phyloP scores from a whole-genome alignment of 2,888 invertebrate genomes.

The Sturmia bella region DNA sequence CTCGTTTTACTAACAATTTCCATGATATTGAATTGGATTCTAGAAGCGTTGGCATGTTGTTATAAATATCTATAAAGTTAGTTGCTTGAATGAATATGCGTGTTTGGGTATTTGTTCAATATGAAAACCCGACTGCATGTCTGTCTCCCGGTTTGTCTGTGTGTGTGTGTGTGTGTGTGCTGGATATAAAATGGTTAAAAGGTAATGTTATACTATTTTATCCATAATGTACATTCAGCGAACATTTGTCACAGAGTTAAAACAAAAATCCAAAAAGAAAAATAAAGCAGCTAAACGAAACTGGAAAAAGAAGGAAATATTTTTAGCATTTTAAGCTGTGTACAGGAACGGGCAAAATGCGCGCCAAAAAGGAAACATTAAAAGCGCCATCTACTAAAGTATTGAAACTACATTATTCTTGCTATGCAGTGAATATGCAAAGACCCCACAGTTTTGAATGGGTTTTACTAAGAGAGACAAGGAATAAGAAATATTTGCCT shows the following conservation, averaged over 20 bases:
- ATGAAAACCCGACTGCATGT: neutral
- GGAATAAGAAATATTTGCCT: too few species aligned
- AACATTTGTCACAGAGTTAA: slow-evolving; percentile 61
- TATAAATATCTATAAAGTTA: slow-evolving; percentile 11
- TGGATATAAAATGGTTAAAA: slow-evolving; percentile 39
- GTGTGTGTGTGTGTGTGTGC: slow-evolving; percentile 1
- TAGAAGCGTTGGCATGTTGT: slow-evolving; percentile 40
- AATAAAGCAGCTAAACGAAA: slow-evolving; percentile 3
- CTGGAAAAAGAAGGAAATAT: slow-evolving; percentile 25
- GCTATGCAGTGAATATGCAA: slow-evolving; percentile 11
- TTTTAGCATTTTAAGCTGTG: slow-evolving; percentile 47
- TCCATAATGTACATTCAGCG: slow-evolving; percentile 52
- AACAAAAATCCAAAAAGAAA: neutral
- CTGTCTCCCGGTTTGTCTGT: neutral
- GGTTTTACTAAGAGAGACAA: too few species aligned
- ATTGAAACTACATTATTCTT: slow-evolving; percentile 43
- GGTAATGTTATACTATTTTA: slow-evolving; percentile 57
- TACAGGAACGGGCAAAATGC: slow-evolving; percentile 65
- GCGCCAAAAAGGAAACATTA: slow-evolving; percentile 74
- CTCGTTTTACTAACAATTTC: slow-evolving; percentile 1
- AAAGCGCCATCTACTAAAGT: slow-evolving; percentile 70
- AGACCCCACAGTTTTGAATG: slow-evolving; percentile 16
- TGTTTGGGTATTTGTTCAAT: neutral
- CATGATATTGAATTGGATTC: slow-evolving; percentile 42
- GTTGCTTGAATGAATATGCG: slow-evolving; percentile 13